These are phyloP conservation scores for Lathamus discolor DNA, from an alignment of 2,113 vertebrate species.

Conservation along the genomic window DNA sequence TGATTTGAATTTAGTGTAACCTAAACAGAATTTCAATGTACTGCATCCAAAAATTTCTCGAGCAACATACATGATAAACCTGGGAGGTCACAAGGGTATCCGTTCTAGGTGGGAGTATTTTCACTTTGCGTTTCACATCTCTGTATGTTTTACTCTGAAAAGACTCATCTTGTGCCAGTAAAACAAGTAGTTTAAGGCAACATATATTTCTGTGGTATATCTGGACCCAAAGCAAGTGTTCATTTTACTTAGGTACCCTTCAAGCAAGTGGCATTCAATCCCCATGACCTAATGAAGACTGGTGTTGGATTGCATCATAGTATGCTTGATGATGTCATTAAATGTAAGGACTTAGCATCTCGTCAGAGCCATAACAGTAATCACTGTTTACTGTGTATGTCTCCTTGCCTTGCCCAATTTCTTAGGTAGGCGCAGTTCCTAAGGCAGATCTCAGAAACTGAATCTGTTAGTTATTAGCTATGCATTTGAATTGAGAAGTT, in stretches of 20 bases:
- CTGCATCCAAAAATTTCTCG: not conserved
- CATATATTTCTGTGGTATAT: accelerated
- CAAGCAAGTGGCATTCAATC: not conserved
- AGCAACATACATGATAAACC: not conserved
- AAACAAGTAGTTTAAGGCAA: not conserved
- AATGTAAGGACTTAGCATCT: not conserved
- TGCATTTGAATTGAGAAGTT: not conserved
- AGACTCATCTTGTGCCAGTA: not conserved
- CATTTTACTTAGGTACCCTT: not conserved
- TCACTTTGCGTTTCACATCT: not conserved
- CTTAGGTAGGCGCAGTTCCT: not conserved
- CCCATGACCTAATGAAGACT: not conserved
- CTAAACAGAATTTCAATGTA: not conserved
- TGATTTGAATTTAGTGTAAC: not conserved
- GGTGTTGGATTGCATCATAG: not conserved
- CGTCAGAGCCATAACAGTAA: not conserved
- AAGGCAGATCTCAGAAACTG: not conserved
- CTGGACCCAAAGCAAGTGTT: not conserved
- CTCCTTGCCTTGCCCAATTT: not conserved
- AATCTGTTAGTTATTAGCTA: not conserved
- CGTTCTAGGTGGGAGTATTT: accelerated
- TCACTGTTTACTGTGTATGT: accelerated
- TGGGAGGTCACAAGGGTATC: not conserved
- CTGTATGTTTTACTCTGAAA: not conserved
- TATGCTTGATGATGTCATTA: not conserved